A percentile compares a stretch with the other conserved stretches of the same genome.
Evolutionary conservation across 2,797 vertebrate species (phyloP).

Genomic region (Lepilemur septentrionalis): DNA sequence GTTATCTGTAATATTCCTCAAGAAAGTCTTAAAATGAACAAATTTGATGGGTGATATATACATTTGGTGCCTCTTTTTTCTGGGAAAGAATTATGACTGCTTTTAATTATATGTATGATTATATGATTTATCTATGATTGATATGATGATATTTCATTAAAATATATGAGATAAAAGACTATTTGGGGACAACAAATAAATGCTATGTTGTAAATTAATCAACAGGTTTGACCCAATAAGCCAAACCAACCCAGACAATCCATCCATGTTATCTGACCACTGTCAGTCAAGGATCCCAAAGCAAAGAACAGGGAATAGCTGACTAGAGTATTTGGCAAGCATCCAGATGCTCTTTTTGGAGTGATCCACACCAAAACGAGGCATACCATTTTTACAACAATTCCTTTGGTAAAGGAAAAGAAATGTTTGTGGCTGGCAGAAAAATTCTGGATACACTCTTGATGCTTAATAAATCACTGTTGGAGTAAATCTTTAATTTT

Average conservation of each 20-base stretch:
- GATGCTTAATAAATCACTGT: background rate
- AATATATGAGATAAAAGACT: background rate
- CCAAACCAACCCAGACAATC: background rate
- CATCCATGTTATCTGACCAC: background rate
- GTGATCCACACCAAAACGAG: background rate
- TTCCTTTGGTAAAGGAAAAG: background rate
- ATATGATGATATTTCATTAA: background rate
- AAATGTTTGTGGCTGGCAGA: background rate
- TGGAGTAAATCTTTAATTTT: background rate
- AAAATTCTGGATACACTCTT: background rate
- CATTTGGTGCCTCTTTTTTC: background rate
- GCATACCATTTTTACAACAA: background rate
- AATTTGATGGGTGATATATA: background rate
- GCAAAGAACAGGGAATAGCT: background rate
- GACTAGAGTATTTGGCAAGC: background rate
- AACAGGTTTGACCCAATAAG: background rate
- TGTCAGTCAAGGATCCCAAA: background rate
- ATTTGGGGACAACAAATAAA: background rate
- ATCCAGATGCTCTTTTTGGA: background rate
- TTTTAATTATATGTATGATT: background rate
- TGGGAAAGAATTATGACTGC: background rate
- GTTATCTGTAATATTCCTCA: background rate
- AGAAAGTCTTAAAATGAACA: background rate
- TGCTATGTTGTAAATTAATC: background rate
- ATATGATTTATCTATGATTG: background rate